Evolutionary conservation across 1,140 invertebrate genomes (phyloP), one percentile per base, ranked within the genome.

Genomic region (Diorhabda carinulata): DNA sequence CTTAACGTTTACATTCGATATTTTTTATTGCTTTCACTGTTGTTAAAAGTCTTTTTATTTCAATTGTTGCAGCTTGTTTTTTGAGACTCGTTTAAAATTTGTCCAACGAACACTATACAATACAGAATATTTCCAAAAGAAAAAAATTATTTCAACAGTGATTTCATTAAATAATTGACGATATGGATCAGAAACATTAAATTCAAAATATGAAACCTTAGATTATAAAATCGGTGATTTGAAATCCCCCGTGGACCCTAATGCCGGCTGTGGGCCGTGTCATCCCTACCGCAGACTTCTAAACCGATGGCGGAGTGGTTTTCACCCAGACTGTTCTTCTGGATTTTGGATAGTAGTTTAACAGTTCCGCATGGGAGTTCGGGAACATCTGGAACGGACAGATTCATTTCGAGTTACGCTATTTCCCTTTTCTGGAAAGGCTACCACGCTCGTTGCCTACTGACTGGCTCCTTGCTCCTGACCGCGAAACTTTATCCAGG

Each of bases 341-440:
- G n/a, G 8, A 42, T 57, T 56, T 57, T 41, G 47, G 60, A 52
- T 25, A 45, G 68, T 72, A 79, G 75, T 78, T 79, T 78, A 79
- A 79, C 76, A 77, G 78, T 79, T 79, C 78, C 76, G 71, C 76
- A 78, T 52, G 47, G 47, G n/a, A 78, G 77, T 78, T 77, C 74
- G 78, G 78, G 72, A 78, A 78, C 79, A 80, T 76, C 72, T 73
- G 72, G 66, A 70, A 61, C 69, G 78, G 79, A 81, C 79, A 81
- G 78, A 77, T 81, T 80, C 79, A 80, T 80, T 81, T 79, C 76
- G 75, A 74, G 78, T 78, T 76, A 77, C 75, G 74, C 74, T 75
- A 75, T 79, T 80, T 78, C 77, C 75, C 76, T 78, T 74, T 70
- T 52, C 47, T 52, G 47, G 47, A 52, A 52, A 52, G 47, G 47